Base-by-base conservation (phyloP, 2,888 invertebrate genomes). In the Parasteatoda lunata region DNA sequence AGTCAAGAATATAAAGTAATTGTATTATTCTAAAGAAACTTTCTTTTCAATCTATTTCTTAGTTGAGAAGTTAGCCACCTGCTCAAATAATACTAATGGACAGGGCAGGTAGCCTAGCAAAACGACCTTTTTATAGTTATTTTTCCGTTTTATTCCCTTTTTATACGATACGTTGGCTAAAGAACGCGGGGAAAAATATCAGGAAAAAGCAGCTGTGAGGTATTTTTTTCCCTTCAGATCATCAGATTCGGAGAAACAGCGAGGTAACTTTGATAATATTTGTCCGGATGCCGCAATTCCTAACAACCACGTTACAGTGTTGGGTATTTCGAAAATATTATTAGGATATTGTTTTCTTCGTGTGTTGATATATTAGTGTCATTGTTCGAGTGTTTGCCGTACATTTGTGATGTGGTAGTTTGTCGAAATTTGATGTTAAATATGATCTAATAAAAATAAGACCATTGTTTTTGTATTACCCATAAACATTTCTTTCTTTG, bases 91-190 rank as follows among this genome's bases (percentile, higher is more conserved):
- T 30, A 51, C 48, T 66, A 66, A 77, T 77, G 77, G 77, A 77
- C 66, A 51, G 66, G 65, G 66, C 66, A 77, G 66, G 77, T 51
- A 66, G 51, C n/a, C 48, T 51, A 65, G 66, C 77, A 77, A 77
- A 77, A 51, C 51, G 77, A 30, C 51, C 49, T 49, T 66, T 66
- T 65, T 77, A 66, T 77, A 48, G 68, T 77, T 77, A 77, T 77
- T 66, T 54, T 54, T 13, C 13, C 54, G 9, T 13, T 13, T 8
- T 54, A 54, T 54, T 68, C 30, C 30, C 64, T 48, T 30, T 64
- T 75, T 48, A 64, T 45, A 8, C 51, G 7, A 66, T 15, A 51
- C 15, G n/a, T 52, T 54, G 13, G 54, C 54, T 8, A 65, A 30
- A 66, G 30, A 9, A 7, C 5, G 48, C 3, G 51, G 52, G 66